Percentiles rank a stretch among this genome's conserved stretches.
Evolutionary conservation across 2,113 vertebrate species (phyloP).

Genomic region (Ammodytes marinus): DNA sequence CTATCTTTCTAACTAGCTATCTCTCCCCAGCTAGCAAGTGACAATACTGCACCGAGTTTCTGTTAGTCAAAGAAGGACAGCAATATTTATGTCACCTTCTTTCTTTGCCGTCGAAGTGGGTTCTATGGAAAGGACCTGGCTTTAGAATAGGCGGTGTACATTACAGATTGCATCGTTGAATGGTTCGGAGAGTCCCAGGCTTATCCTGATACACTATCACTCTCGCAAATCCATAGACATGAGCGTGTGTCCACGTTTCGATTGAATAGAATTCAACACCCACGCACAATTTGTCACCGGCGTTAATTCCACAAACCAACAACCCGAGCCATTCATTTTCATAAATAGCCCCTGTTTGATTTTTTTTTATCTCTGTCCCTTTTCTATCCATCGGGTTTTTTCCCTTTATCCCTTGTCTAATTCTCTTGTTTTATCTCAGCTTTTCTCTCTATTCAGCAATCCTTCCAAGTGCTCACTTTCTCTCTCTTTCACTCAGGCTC

Average conservation of each 20-base stretch:
- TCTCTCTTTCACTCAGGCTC: conserved; percentile 20
- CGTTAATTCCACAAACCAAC: conserved; percentile 69
- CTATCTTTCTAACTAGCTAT: not conserved
- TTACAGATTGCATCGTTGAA: conserved; percentile 68
- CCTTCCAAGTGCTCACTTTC: not conserved
- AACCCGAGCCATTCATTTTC: conserved; percentile 63
- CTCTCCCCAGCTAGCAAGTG: not conserved
- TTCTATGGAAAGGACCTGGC: conserved; percentile 38
- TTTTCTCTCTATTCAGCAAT: conserved; percentile 20
- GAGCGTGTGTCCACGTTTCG: conserved; percentile 32
- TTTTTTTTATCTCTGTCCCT: conserved; percentile 50
- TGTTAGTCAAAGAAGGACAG: conserved; percentile 12
- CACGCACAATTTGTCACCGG: conserved; percentile 68
- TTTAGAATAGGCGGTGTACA: conserved; percentile 33
- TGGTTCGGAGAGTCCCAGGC: conserved; percentile 52
- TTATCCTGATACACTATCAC: conserved; percentile 59
- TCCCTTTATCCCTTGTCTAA: conserved; percentile 59
- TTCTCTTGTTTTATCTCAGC: conserved; percentile 59
- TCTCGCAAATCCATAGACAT: conserved; percentile 53
- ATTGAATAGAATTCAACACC: conserved; percentile 62
- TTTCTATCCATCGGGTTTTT: conserved; percentile 41
- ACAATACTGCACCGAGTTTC: conserved; percentile 10
- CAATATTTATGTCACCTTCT: conserved; percentile 16
- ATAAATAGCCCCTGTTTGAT: conserved; percentile 57
- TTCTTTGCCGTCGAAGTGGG: conserved; percentile 12